Percentiles rank a stretch among this genome's conserved stretches.
phyloP scores from a whole-genome alignment of 2,888 invertebrate species.

The Drosophila falleni region DNA sequence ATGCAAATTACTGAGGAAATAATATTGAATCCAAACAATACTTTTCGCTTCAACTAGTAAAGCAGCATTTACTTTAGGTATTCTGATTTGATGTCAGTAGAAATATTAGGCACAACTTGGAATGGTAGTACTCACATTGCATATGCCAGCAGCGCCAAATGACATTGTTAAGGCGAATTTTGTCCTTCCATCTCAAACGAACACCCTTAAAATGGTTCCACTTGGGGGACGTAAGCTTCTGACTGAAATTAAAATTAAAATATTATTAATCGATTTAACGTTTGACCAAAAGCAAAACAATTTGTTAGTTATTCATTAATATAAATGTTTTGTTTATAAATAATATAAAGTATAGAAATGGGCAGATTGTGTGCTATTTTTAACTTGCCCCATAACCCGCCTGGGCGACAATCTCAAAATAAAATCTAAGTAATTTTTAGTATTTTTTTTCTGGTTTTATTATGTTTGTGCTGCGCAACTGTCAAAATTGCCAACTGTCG shows the following conservation, averaged over 20 bases:
- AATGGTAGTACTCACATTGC: slow-evolving; percentile 92
- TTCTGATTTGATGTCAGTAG: too few species aligned
- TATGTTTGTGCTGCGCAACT: slow-evolving; percentile 12
- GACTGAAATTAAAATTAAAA: slow-evolving; percentile 87
- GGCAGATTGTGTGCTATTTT: slow-evolving; percentile 47
- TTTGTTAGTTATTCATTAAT: not conserved
- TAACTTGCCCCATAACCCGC: slow-evolving; percentile 56
- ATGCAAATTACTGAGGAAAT: too few species aligned
- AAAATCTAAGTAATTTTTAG: slow-evolving; percentile 47
- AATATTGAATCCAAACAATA: too few species aligned
- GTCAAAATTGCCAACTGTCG: slow-evolving; percentile 14
- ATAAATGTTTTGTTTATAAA: slow-evolving; percentile 43
- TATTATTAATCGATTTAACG: not conserved
- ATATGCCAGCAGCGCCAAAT: slow-evolving; percentile 99
- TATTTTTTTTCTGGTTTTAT: not conserved
- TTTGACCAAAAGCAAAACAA: slow-evolving; percentile 91
- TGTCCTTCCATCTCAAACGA: slow-evolving; percentile 98
- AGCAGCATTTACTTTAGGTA: too few species aligned
- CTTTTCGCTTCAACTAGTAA: too few species aligned
- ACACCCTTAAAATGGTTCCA: slow-evolving; percentile 99
- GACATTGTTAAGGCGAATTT: slow-evolving; percentile 99
- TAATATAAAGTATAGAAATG: slow-evolving; percentile 37
- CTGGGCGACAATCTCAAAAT: slow-evolving; percentile 50
- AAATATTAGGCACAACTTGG: too few species aligned
- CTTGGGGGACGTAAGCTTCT: slow-evolving; percentile 99